A percentile compares a stretch with the other conserved stretches of the same genome.
Conservation (phyloP, 2,797 vertebrate genomes). For the Neostethus bicornis region DNA sequence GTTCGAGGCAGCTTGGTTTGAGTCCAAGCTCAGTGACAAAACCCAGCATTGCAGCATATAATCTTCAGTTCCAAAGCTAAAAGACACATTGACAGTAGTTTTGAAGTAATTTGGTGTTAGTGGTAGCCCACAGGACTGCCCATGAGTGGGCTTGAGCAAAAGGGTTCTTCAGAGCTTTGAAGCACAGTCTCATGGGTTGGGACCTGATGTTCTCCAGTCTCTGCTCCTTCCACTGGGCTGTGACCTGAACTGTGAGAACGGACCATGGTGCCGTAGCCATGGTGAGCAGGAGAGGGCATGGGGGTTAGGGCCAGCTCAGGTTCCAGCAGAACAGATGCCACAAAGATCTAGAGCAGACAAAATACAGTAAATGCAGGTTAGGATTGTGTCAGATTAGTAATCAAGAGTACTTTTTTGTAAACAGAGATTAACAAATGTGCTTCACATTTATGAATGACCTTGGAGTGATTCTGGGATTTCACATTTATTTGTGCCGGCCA, state of each 20-base stretch:
- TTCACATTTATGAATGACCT: no score
- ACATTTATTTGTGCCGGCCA: no score
- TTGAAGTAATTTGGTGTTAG: constrained; percentile 65
- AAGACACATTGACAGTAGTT: constrained; percentile 52
- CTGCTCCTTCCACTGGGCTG: constrained; percentile 60
- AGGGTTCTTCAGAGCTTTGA: constrained; percentile 76
- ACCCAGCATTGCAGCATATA: constrained; percentile 67
- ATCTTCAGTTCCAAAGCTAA: constrained; percentile 55
- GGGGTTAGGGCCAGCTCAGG: constrained; percentile 92
- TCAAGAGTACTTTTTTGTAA: not conserved
- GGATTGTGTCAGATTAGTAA: constrained; percentile 1
- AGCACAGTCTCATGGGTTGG: constrained; percentile 75
- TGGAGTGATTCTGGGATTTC: no score
- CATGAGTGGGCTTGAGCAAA: constrained; percentile 80
- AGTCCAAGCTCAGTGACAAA: constrained; percentile 63
- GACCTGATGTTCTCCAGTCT: constrained; percentile 77
- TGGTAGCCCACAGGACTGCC: constrained; percentile 85
- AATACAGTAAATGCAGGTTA: constrained; percentile 34
- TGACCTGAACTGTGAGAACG: constrained; percentile 83
- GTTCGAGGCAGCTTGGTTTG: constrained; percentile 65
- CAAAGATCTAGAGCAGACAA: constrained; percentile 85
- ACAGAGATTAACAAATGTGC: not conserved
- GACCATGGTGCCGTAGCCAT: constrained; percentile 92
- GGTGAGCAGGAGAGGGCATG: constrained; percentile 91
- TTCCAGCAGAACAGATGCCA: constrained; percentile 93